Base-by-base conservation (phyloP, 2,113 vertebrate genomes). In the Thymallus thymallus region DNA sequence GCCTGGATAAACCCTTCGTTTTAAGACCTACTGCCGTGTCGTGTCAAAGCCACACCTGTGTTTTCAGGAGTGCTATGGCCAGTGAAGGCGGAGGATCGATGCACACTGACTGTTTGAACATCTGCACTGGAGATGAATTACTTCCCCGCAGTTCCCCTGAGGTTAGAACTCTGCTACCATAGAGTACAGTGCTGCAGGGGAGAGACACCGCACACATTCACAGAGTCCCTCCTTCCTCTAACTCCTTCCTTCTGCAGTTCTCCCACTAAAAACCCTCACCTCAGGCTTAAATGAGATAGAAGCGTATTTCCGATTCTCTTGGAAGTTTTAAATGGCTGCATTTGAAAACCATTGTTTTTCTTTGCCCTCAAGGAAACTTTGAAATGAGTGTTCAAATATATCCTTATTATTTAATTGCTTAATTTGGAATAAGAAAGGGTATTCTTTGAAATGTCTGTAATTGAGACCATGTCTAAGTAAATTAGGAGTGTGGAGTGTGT, bases 41-140 rank as follows among this genome's bases (percentile, higher is more conserved):
- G 41, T 24, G 41, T 24, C 60, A 63, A 58, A 4, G 48, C 41
- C 63, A 63, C 14, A 30, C 48, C 60, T 70, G 75, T 71, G 72
- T 72, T 86, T 81, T 79, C 32, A 32, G 41, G 56, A 69, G 75
- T 65, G 0, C 0, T 51, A 51, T 16, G 48, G 14, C 48, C 48
- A 51, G 48, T 51, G 16, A 14, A 51, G 48, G n/a, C 32, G 29
- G 46, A 32, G 45, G 75, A 88, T 90, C 85, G 51, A 88, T 90
- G 82, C 70, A 2, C 69, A 61, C 77, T 75, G 80, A 77, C 77
- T 74, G 80, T 80, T 81, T 77, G 75, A 87, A 82, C 84, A 89
- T 91, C 88, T 84, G 85, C 87, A 89, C 85, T 83, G 86, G 76
- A 70, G 65, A 87, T 89, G 77, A 89, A 89, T 92, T 83, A 87